These are phyloP conservation scores for Tachina fera DNA, from an alignment of 2,888 invertebrate species.

Conservation along the genomic window DNA sequence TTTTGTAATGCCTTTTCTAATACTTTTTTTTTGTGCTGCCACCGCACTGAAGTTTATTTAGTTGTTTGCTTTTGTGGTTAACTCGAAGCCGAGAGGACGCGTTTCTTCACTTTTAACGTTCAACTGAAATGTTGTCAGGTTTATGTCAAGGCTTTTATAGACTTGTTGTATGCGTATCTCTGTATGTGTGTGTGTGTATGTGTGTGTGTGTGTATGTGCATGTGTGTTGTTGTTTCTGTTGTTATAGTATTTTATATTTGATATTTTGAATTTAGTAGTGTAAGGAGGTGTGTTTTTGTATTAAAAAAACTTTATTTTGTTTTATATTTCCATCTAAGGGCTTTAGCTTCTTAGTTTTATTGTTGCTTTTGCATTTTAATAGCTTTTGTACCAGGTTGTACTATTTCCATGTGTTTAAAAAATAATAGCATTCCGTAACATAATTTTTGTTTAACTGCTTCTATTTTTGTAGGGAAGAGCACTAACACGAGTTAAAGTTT, in stretches of 20 bases:
- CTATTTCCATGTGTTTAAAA: conserved; percentile 70
- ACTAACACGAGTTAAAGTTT: neutral
- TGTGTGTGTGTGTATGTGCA: conserved; percentile 36
- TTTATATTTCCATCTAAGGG: conserved; percentile 42
- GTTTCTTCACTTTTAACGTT: conserved; percentile 60
- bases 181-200: conserved; percentile 3
- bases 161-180: conserved; percentile 73
- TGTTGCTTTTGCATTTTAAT: conserved; percentile 75
- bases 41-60: neutral
- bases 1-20: conserved; percentile 4
- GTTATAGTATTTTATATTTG: conserved; percentile 66
- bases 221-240: conserved; percentile 77
- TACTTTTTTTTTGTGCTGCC: conserved; percentile 12
- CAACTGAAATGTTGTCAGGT: conserved; percentile 69
- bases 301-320: too few species aligned
- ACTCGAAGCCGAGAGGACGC: conserved; percentile 15
- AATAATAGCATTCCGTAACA: conserved; percentile 78
- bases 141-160: conserved; percentile 79
- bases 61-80: conserved; percentile 4
- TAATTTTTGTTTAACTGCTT: conserved; percentile 70
- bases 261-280: neutral
- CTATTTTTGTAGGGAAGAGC: neutral
- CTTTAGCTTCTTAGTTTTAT: conserved; percentile 46
- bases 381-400: conserved; percentile 81
- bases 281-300: conserved; percentile 39